phyloP scores from a whole-genome alignment of 1,140 invertebrate genomes.

The Eurosta solidaginis region DNA sequence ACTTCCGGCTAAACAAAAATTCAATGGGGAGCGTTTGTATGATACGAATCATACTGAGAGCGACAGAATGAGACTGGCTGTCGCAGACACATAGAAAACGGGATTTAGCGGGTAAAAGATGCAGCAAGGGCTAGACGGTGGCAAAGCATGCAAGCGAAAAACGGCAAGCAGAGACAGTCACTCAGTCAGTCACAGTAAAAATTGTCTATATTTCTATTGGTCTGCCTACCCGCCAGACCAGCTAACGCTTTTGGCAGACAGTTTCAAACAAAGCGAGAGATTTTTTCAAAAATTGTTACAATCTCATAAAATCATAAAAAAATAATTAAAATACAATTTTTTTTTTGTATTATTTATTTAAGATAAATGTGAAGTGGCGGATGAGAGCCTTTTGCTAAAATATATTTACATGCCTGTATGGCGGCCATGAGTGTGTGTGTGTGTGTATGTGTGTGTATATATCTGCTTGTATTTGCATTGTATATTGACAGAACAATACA shows the following conservation, averaged over 20 bases:
- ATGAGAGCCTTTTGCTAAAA: constrained; percentile 16
- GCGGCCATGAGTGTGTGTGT: not conserved
- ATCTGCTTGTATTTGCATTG: constrained; percentile 14
- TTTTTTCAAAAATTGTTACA: not conserved
- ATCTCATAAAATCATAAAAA: constrained; percentile 28
- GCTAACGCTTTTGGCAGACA: constrained; percentile 7
- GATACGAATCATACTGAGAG: not conserved
- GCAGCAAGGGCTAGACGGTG: not conserved
- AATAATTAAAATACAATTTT: not conserved
- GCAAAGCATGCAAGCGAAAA: too few species aligned
- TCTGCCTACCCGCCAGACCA: not conserved
- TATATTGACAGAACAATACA: constrained; percentile 27
- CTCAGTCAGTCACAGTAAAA: not conserved
- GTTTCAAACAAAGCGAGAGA: constrained; percentile 10
- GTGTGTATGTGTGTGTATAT: not conserved
- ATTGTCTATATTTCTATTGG: too few species aligned
- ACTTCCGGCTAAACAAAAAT: constrained; percentile 13
- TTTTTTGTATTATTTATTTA: not conserved
- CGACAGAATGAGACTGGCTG: not conserved
- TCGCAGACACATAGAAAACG: not conserved
- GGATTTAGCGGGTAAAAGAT: not conserved
- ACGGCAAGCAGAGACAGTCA: not conserved
- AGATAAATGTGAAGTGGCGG: constrained; percentile 23
- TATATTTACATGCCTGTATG: not conserved
- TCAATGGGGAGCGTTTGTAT: not conserved